Evolutionary conservation across 2,797 vertebrate species (phyloP), one percentile per base, ranked within the genome.

Genomic region (Hapalemur alaotrensis): DNA sequence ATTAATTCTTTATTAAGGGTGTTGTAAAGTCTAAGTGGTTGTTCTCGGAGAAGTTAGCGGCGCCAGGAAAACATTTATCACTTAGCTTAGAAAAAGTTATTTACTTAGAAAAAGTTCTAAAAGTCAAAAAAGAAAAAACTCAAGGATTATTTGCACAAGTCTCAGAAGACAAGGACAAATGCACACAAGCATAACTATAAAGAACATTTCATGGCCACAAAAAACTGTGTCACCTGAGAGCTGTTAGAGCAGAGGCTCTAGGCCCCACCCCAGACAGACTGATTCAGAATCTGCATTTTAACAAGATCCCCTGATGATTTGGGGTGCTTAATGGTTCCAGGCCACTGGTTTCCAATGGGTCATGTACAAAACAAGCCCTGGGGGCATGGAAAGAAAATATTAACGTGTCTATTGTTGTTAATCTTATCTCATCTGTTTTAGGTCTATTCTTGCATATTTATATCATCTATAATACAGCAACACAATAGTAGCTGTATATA

Each of bases 1-100:
- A 98, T 98, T 97, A 97, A 97, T 98, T 97, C 89, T 96, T 95
- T 97, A 98, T 96, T 97, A 97, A 89, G 86, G 15, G 25, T 88
- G 61, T 73, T 96, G 41, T 84, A 94, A 94, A 97, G 97, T 93
- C 95, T 73, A 94, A 97, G 86, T n/a, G 83, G 94, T 80, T 88
- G 65, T 92, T 97, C 91, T 96, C 3, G 0, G 89, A 52, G 79
- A 97, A 97, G 92, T 94, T 82, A 97, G 83, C 35, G 38, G 83
- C 35, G 38, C 93, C 67, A 81, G 91, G 57, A 96, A 97, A 93
- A 89, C 57, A 93, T 94, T 92, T 94, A 95, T 95, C 93, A 96
- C 65, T 96, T 69, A 93, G 92, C 89, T 94, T 79, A 93, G 83
- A 85, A 91, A 84, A 63, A 63, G 61, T 88, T 94, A 92, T 95